Conservation (phyloP, 2,888 invertebrate genomes). For the Pedicia rivosa region DNA sequence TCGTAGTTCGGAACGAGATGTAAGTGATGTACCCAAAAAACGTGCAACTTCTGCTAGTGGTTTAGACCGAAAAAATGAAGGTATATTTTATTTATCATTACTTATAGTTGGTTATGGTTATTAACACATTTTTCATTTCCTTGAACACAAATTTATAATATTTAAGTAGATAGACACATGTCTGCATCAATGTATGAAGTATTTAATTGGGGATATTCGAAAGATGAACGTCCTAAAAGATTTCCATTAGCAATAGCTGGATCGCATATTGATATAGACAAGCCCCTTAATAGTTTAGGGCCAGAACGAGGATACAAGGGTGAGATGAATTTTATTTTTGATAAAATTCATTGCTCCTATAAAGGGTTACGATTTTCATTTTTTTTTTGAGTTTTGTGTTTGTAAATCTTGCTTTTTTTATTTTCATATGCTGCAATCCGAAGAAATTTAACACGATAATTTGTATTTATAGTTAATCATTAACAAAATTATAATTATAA, state of each 20-base stretch:
- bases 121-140: neutral
- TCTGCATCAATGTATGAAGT: constrained; percentile 59
- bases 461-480: too few relatives aligned
- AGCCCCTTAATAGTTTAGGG: neutral
- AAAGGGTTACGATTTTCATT: too few relatives aligned
- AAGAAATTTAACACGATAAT: too few relatives aligned
- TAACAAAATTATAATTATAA: too few relatives aligned
- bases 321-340: too few relatives aligned
- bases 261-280: constrained; percentile 30
- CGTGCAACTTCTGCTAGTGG: constrained; percentile 57
- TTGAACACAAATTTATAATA: too few relatives aligned
- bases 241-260: constrained; percentile 28
- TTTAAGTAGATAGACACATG: constrained; percentile 31
- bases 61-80: constrained; percentile 48
- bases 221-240: constrained; percentile 31
- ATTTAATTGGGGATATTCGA: constrained; percentile 43
- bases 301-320: constrained; percentile 4
- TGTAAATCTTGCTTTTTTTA: too few relatives aligned
- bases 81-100: constrained; percentile 24
- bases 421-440: too few relatives aligned
- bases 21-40: constrained; percentile 54
- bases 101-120: too few relatives aligned
- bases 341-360: too few relatives aligned
- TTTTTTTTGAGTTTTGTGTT: too few relatives aligned
- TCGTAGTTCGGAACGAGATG: constrained; percentile 70